Base-by-base conservation (phyloP, 2,888 invertebrate genomes). In the Brachynemurus nebulosus region DNA sequence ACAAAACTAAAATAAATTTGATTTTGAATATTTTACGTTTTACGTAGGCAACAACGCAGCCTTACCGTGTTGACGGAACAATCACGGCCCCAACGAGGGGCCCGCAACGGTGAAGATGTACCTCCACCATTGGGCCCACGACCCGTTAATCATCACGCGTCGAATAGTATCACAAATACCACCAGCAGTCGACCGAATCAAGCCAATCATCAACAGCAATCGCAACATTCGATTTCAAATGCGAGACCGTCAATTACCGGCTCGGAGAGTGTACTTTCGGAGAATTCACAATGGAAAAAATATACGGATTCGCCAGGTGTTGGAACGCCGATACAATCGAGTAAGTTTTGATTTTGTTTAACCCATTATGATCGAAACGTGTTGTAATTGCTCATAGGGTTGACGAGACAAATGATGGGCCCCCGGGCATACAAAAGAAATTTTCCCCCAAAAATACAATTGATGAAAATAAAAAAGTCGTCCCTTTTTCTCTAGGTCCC, bases 231-330 rank as follows among this genome's bases (percentile, higher is more conserved):
- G n/a, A n/a, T n/a, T n/a, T n/a, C n/a, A n/a, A 38, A 30, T 27
- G 38, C 47, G 43, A 44, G 48, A 33, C 42, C 44, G 25, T 45
- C 46, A 18, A 30, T 30, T 30, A 30, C 30, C n/a, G 14, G 14
- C 30, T 4, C 30, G 14, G 37, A 37, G 6, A 37, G 20, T 18
- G 18, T 46, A 47, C 48, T 47, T 55, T 66, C 8, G 64, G 67
- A 53, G 34, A 51, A 51, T 44, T 53, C 61, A 19, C 76, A 76
- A 40, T 76, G 76, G 76, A 76, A 76, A 61, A 70, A 76, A 51
- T 76, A 76, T 55, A 75, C 73, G 20, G 76, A 76, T 57, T 74
- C 74, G 14, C 75, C 76, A 11, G 76, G 76, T 45, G 75, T 76
- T 36, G 75, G 76, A 20, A 69, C 73, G 49, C 75, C 75, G 18